Percentiles rank a stretch among this genome's conserved stretches.
Conservation (phyloP, 2,113 vertebrate species). For the Sapajus apella region DNA sequence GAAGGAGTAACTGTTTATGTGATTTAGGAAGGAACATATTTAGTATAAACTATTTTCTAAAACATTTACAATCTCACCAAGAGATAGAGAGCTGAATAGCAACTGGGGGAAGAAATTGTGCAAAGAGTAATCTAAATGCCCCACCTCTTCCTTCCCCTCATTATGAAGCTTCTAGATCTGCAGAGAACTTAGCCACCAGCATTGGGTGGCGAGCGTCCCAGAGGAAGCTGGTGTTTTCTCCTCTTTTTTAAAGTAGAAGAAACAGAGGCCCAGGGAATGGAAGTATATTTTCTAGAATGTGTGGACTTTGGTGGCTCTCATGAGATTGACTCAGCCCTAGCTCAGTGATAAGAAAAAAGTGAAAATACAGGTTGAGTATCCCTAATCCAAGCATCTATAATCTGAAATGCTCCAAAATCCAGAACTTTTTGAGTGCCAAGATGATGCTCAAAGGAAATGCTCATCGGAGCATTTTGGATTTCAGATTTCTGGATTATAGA, state of each 20-base stretch:
- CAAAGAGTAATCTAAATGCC: background rate
- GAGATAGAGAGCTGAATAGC: slow-evolving; percentile 18
- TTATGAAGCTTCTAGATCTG: background rate
- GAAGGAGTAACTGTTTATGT: slow-evolving; percentile 56
- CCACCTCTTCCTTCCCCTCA: background rate
- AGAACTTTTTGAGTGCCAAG: background rate
- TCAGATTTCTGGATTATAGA: background rate
- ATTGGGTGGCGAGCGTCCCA: background rate
- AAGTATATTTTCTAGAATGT: background rate
- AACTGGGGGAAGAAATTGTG: background rate
- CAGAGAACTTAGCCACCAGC: background rate
- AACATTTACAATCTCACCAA: slow-evolving; percentile 60
- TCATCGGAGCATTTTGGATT: background rate
- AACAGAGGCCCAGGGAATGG: background rate
- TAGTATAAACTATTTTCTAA: slow-evolving; percentile 66
- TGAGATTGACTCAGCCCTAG: background rate
- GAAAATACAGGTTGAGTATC: background rate
- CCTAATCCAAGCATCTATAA: background rate
- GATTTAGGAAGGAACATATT: slow-evolving; percentile 42
- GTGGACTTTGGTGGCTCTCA: background rate
- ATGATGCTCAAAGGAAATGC: background rate
- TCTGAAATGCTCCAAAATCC: background rate
- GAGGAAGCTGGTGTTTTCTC: background rate
- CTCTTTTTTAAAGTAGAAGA: background rate
- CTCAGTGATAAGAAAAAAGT: background rate